phyloP scores from a whole-genome alignment of 2,797 vertebrate species.

The Tinamus major region DNA sequence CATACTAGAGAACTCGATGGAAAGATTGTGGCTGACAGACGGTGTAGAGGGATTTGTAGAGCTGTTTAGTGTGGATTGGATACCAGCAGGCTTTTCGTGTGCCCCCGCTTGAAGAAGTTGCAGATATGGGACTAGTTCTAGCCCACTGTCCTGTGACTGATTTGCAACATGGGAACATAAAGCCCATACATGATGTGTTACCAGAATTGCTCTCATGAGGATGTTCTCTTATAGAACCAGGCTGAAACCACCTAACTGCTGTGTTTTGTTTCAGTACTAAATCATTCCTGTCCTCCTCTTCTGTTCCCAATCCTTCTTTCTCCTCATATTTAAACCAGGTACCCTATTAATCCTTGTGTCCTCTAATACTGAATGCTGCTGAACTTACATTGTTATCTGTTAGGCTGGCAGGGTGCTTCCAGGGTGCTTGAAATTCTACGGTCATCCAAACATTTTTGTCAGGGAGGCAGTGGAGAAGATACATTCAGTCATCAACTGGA shows the following conservation, averaged over 20 bases:
- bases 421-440: constrained; percentile 54
- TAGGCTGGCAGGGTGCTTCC: constrained; percentile 48
- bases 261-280: not conserved
- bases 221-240: not conserved
- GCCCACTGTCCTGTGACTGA: not conserved
- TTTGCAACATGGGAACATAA: not conserved
- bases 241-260: not conserved
- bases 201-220: not conserved
- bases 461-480: constrained; percentile 45
- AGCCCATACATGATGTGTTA: not conserved
- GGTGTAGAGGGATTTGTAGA: not conserved
- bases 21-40: not conserved
- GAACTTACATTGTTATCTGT: not conserved
- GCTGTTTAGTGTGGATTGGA: not conserved
- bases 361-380: not conserved
- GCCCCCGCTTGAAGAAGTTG: not conserved
- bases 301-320: not conserved
- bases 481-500: not conserved
- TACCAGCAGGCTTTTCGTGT: not conserved
- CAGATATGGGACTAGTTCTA: not conserved
- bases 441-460: not conserved
- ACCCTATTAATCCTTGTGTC: constrained; percentile 5
- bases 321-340: not conserved
- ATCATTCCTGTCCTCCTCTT: constrained; percentile 6
- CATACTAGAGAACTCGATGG: not conserved